A percentile compares a stretch with the other conserved stretches of the same genome.
Evolutionary conservation across 2,113 vertebrate genomes (phyloP).

Genomic region (Takifugu bimaculatus): DNA sequence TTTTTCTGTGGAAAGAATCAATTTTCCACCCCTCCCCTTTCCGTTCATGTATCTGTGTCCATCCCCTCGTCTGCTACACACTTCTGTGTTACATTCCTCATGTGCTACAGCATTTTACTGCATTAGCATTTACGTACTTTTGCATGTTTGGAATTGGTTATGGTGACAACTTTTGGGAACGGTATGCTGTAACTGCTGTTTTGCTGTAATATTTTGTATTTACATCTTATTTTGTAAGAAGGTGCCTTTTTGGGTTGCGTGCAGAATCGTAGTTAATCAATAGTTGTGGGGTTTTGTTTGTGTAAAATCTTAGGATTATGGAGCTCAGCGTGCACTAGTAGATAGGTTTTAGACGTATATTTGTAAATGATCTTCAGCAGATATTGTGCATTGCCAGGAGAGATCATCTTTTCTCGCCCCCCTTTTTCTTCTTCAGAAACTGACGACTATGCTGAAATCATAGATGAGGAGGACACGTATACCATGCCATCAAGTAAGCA

Average conservation of each 20-base stretch:
- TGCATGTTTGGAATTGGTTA: too few species aligned
- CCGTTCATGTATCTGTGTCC: slow-evolving; percentile 16
- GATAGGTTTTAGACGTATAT: too few species aligned
- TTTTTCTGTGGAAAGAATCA: slow-evolving; percentile 63
- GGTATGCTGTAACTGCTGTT: too few species aligned
- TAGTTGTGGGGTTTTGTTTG: neutral
- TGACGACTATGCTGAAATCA: slow-evolving; percentile 98
- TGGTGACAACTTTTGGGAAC: too few species aligned
- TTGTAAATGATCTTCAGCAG: neutral
- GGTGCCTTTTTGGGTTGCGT: neutral
- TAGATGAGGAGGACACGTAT: slow-evolving; percentile 97
- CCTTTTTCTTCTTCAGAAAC: slow-evolving; percentile 79
- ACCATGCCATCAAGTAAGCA: slow-evolving; percentile 99
- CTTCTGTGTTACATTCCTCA: slow-evolving; percentile 7
- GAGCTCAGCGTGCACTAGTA: neutral
- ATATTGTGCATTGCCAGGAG: neutral
- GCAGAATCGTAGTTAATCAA: neutral
- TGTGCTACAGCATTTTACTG: slow-evolving; percentile 13
- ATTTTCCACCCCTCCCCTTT: slow-evolving; percentile 56
- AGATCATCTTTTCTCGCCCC: neutral
- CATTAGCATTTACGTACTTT: slow-evolving; percentile 11
- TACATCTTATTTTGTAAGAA: neutral
- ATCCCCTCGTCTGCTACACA: slow-evolving; percentile 9
- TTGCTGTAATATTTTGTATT: too few species aligned
- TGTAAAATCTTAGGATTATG: too few species aligned